Evolutionary conservation across 2,888 invertebrate genomes (phyloP).

Genomic region (Acrobeloides nanus): DNA sequence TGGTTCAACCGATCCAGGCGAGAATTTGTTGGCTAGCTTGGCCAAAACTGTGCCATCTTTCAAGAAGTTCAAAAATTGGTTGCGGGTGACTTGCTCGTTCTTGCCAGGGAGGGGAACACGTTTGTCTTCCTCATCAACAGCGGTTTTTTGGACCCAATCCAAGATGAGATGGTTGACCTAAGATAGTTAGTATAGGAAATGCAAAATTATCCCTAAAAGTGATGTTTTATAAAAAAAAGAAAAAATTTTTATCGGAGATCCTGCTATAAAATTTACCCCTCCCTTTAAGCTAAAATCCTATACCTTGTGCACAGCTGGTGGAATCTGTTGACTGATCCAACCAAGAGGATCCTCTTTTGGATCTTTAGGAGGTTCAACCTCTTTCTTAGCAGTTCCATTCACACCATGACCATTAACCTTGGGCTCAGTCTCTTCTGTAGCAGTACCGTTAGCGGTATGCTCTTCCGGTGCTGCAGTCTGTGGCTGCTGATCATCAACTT

Average conservation of each 20-base stretch:
- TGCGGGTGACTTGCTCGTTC: constrained; percentile 39
- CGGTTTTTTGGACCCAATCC: constrained; percentile 39
- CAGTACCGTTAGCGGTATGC: not conserved
- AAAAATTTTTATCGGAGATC: not conserved
- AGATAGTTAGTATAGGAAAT: constrained; percentile 7
- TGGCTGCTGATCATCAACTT: no score
- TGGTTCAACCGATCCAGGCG: constrained; percentile 23
- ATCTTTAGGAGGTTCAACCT: constrained; percentile 40
- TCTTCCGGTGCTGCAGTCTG: not conserved
- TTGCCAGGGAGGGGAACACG: constrained; percentile 40
- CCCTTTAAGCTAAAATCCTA: constrained; percentile 1
- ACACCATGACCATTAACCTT: constrained; percentile 6
- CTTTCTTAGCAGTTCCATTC: constrained; percentile 21
- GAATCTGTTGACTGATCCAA: constrained; percentile 45
- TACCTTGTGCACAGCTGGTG: constrained; percentile 47
- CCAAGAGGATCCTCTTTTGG: constrained; percentile 43
- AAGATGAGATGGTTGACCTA: constrained; percentile 45
- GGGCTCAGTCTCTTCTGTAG: not conserved
- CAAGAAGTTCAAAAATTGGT: constrained; percentile 45
- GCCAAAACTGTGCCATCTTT: constrained; percentile 42
- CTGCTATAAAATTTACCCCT: no score
- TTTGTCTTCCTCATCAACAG: constrained; percentile 37
- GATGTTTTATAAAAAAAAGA: not conserved
- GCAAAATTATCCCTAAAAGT: not conserved
- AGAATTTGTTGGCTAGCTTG: constrained; percentile 42